These are phyloP conservation scores for Lytechinus variegatus DNA, from an alignment of 35 echinoderm and acorn worm genomes.

Conservation along the genomic window DNA sequence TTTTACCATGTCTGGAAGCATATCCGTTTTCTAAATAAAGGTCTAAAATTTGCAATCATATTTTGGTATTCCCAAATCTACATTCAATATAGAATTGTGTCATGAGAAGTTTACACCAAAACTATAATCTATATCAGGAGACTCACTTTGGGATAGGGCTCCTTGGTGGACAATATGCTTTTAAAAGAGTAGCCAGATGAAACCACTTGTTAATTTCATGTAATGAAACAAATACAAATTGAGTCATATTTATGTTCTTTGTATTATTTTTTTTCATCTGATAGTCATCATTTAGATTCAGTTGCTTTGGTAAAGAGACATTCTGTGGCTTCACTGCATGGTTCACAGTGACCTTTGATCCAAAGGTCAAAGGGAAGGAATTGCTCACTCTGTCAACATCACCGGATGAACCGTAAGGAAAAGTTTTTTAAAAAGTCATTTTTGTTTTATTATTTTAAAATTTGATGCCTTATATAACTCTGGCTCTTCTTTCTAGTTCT, in stretches of 20 bases:
- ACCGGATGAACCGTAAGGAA: slow-evolving; percentile 77
- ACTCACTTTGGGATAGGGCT: too few relatives aligned
- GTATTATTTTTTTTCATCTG: background rate
- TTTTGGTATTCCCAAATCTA: too few relatives aligned
- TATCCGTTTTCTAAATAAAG: too few relatives aligned
- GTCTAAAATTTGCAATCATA: too few relatives aligned
- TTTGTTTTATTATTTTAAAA: too few relatives aligned
- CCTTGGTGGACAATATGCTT: too few relatives aligned
- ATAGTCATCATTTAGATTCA: slow-evolving; percentile 68
- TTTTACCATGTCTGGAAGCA: too few relatives aligned
- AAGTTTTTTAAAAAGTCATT: background rate
- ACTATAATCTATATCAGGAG: too few relatives aligned
- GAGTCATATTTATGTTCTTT: background rate
- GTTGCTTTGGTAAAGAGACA: slow-evolving; percentile 63
- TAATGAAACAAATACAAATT: background rate
- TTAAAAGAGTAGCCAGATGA: background rate
- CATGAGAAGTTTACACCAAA: too few relatives aligned
- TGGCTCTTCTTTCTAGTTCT: too few relatives aligned
- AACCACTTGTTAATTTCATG: background rate
- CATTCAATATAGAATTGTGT: too few relatives aligned
- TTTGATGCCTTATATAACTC: too few relatives aligned
- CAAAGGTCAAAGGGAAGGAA: slow-evolving; percentile 67
- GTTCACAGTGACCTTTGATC: slow-evolving; percentile 85
- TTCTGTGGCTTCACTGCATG: slow-evolving; percentile 82
- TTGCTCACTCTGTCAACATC: slow-evolving; percentile 66